These are phyloP conservation scores for Sceloporus tristichus DNA, from an alignment of 2,113 vertebrate genomes.

Conservation along the genomic window DNA sequence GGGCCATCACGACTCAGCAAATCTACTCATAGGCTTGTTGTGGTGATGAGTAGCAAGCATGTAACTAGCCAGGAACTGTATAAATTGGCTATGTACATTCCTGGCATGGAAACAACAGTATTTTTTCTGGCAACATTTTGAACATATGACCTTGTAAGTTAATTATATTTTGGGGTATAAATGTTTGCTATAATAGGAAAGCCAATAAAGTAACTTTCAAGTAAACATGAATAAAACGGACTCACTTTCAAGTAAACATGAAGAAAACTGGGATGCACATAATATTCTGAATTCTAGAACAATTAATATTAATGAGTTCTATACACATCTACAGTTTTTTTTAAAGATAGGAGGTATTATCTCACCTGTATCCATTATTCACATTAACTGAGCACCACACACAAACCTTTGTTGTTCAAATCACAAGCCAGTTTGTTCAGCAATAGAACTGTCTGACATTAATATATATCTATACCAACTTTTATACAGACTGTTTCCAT, in stretches of 20 bases:
- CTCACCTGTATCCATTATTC: too few species aligned
- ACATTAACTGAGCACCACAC: background rate
- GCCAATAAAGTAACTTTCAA: background rate
- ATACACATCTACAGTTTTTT: background rate
- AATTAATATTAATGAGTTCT: background rate
- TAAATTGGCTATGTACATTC: too few species aligned
- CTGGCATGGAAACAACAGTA: too few species aligned
- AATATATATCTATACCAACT: constrained; percentile 21
- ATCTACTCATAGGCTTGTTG: too few species aligned
- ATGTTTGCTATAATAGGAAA: background rate
- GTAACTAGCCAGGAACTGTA: too few species aligned
- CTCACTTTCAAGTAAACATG: background rate
- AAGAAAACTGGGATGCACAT: background rate
- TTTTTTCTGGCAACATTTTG: too few species aligned
- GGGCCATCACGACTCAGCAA: too few species aligned
- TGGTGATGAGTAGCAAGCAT: too few species aligned
- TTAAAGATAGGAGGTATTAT: too few species aligned
- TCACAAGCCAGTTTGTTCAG: background rate
- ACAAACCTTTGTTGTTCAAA: background rate
- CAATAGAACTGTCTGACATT: too few species aligned
- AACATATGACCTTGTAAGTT: too few species aligned
- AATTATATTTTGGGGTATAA: background rate
- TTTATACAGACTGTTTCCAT: constrained; percentile 32
- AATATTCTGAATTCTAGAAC: background rate
- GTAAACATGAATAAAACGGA: background rate